Evolutionary conservation across 2,888 invertebrate species (phyloP).

Genomic region (Parelbella ahira): DNA sequence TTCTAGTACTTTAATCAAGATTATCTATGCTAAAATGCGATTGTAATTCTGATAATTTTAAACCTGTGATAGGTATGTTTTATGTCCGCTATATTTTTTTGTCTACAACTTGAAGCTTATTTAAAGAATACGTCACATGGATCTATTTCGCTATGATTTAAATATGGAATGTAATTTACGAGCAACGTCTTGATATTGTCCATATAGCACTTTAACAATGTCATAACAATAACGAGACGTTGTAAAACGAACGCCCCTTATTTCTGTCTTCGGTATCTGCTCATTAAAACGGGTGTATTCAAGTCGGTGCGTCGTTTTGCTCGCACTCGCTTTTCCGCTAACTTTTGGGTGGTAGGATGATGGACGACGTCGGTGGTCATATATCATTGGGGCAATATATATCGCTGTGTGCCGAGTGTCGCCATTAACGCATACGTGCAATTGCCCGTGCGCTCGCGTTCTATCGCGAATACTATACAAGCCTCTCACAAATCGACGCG

Average conservation of each 20-base stretch:
- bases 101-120: background rate
- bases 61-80: no score
- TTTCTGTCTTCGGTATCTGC: conserved; percentile 77
- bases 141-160: conserved; percentile 8
- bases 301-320: conserved; percentile 57
- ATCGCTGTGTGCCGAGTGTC: conserved; percentile 75
- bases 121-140: background rate
- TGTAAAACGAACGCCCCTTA: conserved; percentile 68
- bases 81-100: no score
- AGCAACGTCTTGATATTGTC: conserved; percentile 47
- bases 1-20: no score
- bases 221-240: conserved; percentile 69
- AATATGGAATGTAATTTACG: conserved; percentile 42
- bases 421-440: conserved; percentile 77
- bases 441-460: conserved; percentile 57
- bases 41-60: no score
- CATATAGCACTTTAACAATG: conserved; percentile 67
- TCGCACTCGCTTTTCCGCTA: conserved; percentile 67
- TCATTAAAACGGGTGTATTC: conserved; percentile 70
- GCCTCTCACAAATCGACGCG: conserved; percentile 73
- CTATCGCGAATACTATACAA: conserved; percentile 60
- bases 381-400: conserved; percentile 79
- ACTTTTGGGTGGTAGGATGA: conserved; percentile 80
- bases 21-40: no score
- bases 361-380: conserved; percentile 72